Base-by-base conservation (phyloP, 2,797 vertebrate species). In the Galaxias olidus region DNA sequence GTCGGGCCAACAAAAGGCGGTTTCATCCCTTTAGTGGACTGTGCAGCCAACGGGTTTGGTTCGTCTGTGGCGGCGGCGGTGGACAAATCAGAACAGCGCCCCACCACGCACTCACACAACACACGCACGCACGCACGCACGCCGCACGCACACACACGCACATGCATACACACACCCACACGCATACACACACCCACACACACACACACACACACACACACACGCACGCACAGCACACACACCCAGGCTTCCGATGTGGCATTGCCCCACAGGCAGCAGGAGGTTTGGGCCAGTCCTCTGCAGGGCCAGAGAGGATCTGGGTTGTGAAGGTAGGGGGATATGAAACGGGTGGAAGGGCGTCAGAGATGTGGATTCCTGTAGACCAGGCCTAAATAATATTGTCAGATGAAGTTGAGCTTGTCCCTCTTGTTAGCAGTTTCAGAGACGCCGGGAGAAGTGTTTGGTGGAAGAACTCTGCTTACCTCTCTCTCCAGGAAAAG, bases 321-420 rank as follows among this genome's bases (percentile, higher is more conserved):
- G 57, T 59, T 53, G 69, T 69, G 74, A 72, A 69, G 65, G 73
- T 69, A 57, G 75, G 50, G 54, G 73, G 78, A 80, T 78, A 78
- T 69, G 65, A 63, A 76, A 77, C 75, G 75, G 73, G 70, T 62
- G n/a, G 66, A 84, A 76, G 75, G 75, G 77, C 72, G 79, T 78
- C 73, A 79, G 78, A 79, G 75, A 81, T 77, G 80, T 74, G 83
- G 72, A 84, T 78, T 80, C 76, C 79, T 76, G 79, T 77, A 72
- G 78, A 87, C 70, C 76, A 74, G 77, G 78, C 84, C 83, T 87
- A 83, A 85, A 88, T 87, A 84, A 84, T 65, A 77, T 64, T 80
- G 78, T 84, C 66, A 71, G 76, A 82, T 73, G 62, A 85, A 83
- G 75, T 75, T 74, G 56, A 66, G 66, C 72, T 84, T 79, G 73